Evolutionary conservation across 2,797 vertebrate species (phyloP).

Genomic region (Liparis tanakae): DNA sequence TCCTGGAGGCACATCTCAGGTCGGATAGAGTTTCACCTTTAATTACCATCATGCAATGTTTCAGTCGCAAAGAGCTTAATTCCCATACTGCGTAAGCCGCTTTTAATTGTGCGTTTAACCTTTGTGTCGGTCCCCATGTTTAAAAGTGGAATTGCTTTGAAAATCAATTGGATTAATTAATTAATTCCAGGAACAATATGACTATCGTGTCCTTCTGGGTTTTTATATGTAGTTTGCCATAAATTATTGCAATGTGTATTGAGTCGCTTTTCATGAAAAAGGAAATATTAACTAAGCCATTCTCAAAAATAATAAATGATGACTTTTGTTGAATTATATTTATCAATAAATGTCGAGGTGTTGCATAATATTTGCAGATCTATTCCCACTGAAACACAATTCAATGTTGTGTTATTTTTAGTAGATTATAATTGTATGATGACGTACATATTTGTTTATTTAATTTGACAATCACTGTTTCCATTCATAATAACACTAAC

Average conservation of each 20-base stretch:
- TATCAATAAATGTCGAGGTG: neutral
- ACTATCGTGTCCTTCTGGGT: neutral
- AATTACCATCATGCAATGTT: neutral
- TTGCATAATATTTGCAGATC: neutral
- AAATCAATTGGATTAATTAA: slow-evolving; percentile 14
- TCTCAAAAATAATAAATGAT: neutral
- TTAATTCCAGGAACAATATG: neutral
- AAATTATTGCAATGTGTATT: slow-evolving; percentile 36
- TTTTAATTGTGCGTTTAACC: slow-evolving; percentile 17
- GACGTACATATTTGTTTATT: neutral
- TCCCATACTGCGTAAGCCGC: neutral
- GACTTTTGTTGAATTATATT: neutral
- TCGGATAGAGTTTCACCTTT: slow-evolving; percentile 37
- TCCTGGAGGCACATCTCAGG: slow-evolving; percentile 88
- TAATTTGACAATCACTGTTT: slow-evolving; percentile 3
- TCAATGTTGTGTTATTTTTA: neutral
- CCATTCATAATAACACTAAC: neutral
- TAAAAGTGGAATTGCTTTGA: neutral
- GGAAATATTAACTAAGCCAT: slow-evolving; percentile 1
- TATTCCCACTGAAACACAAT: neutral
- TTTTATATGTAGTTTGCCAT: neutral
- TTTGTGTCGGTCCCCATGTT: neutral
- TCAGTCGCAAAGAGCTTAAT: neutral
- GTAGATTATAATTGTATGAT: neutral
- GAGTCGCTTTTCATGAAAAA: slow-evolving; percentile 25